These are phyloP conservation scores for Lypha dubia DNA, from an alignment of 2,888 invertebrate genomes.

Conservation along the genomic window DNA sequence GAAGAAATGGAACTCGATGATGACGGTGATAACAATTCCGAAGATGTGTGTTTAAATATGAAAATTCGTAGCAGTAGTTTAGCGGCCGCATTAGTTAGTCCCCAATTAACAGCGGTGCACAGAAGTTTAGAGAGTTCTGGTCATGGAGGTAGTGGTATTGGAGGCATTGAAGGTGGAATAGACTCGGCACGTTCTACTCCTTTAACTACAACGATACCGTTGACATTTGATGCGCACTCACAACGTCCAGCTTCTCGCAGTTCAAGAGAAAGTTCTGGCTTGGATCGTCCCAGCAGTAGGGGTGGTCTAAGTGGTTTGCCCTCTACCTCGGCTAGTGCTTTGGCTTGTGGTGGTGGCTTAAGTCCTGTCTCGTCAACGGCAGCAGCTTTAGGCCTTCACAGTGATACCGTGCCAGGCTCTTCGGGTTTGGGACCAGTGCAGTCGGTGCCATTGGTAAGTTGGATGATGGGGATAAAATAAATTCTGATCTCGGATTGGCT, in stretches of 20 bases:
- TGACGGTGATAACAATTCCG: slow-evolving; percentile 84
- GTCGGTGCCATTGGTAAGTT: slow-evolving; percentile 93
- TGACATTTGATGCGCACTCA: slow-evolving; percentile 69
- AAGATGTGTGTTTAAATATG: slow-evolving; percentile 87
- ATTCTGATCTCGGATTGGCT: slow-evolving; percentile 36
- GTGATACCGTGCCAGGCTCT: slow-evolving; percentile 86
- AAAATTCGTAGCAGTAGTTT: slow-evolving; percentile 84
- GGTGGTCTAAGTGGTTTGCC: slow-evolving; percentile 72
- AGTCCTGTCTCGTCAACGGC: slow-evolving; percentile 76
- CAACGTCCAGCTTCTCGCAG: slow-evolving; percentile 79
- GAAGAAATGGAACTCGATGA: slow-evolving; percentile 84
- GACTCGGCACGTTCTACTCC: slow-evolving; percentile 81
- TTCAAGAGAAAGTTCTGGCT: slow-evolving; percentile 76
- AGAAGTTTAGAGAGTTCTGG: slow-evolving; percentile 73
- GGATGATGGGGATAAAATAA: background rate
- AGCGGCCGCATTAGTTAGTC: slow-evolving; percentile 73
- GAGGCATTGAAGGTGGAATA: slow-evolving; percentile 73
- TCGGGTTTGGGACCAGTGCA: slow-evolving; percentile 93
- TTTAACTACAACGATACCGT: slow-evolving; percentile 72
- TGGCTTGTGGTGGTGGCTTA: slow-evolving; percentile 77
- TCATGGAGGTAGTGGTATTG: slow-evolving; percentile 60
- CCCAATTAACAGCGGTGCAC: slow-evolving; percentile 72
- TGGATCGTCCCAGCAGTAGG: slow-evolving; percentile 77
- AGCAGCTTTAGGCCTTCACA: slow-evolving; percentile 70
- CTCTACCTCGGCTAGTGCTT: slow-evolving; percentile 76